Conservation (phyloP, 2,797 vertebrate species). For the Phrynocephalus guinanensis region DNA sequence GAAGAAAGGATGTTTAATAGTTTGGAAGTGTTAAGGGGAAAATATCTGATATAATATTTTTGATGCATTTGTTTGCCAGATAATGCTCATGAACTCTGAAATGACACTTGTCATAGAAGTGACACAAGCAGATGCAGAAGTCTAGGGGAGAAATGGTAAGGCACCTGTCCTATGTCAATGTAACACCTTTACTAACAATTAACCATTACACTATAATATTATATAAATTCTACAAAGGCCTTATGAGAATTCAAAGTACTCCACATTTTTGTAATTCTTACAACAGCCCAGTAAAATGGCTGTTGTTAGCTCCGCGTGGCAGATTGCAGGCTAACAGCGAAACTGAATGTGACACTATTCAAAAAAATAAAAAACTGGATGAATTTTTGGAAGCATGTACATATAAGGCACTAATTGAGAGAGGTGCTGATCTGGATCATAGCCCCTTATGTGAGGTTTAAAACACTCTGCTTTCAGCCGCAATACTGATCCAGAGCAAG, state of each 20-base stretch:
- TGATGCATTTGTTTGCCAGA: neutral
- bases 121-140: neutral
- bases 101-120: neutral
- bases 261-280: neutral
- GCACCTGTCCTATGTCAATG: neutral
- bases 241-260: conserved; percentile 2
- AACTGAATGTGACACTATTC: too few relatives aligned
- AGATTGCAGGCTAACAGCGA: neutral
- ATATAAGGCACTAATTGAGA: too few relatives aligned
- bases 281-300: neutral
- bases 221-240: neutral
- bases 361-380: too few relatives aligned
- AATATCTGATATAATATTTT: neutral
- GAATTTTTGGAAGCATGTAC: too few relatives aligned
- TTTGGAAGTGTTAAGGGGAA: neutral
- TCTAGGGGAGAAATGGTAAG: neutral
- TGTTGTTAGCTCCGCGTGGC: neutral
- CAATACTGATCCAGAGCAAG: neutral
- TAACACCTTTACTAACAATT: neutral
- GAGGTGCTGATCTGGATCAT: too few relatives aligned
- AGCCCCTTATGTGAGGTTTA: too few relatives aligned
- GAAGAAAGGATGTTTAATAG: neutral
- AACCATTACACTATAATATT: neutral
- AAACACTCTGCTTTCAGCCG: neutral
- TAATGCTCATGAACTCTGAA: neutral